Evolutionary conservation across 2,113 vertebrate species (phyloP), one percentile per base, ranked within the genome.

Genomic region (Serinus canaria): DNA sequence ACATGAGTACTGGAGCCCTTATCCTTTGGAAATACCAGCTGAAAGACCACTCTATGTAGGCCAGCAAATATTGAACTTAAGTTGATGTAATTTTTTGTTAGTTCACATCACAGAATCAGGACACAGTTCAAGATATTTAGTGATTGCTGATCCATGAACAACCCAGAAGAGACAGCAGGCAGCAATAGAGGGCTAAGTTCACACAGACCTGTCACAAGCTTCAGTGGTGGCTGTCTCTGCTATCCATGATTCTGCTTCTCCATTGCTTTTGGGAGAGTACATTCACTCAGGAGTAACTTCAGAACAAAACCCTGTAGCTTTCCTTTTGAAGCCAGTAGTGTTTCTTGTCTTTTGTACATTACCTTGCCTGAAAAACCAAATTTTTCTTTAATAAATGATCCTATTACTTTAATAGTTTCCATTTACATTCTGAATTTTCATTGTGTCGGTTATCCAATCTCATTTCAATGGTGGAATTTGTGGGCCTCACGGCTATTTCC

Each of bases 351-450:
- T 95, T 86, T 89, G 64, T 25, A 81, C 30, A 82, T 95, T 96
- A 94, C 62, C 62, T 96, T 90, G 90, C 39, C 69, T 50, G 64
- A 63, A 89, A 95, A 96, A 97, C n/a, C n/a, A n/a, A n/a, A 59
- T 84, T 92, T 96, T 60, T 60, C 92, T 96, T 35, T 39, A 14
- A 81, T 35, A 97, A 97, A 96, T 90, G 62, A 94, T 94, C 72
- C 55, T 92, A 91, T 97, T 97, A 97, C 73, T 96, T 96, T 97
- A 97, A 97, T 94, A 93, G 89, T 72, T 91, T 94, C 66, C 75
- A 97, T 97, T 97, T 97, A 88, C 96, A 97, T 96, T 96, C 87
- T 87, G 83, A 96, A 96, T 98, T 98, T 98, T 94, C 94, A 94
- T 96, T 97, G 83, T 97, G 84, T 74, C 83, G 53, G 87, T 96